Conservation (phyloP, 2,888 invertebrate genomes). For the Temnothorax rugatulus region DNA sequence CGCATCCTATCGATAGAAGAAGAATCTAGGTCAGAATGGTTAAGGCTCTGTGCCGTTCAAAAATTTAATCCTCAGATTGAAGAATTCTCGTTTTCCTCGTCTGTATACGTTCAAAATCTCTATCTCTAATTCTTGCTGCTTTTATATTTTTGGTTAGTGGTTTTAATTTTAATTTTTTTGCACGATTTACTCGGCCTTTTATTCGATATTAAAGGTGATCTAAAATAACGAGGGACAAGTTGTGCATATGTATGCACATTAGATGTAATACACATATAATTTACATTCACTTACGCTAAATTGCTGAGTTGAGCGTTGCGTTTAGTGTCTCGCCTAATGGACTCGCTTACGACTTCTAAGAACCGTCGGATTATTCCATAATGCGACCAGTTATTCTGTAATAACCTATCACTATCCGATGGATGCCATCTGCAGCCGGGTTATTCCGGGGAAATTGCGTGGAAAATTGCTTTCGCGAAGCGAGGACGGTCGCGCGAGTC, state of each 20-base stretch:
- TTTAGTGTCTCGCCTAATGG: constrained; percentile 38
- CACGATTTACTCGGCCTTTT: neutral
- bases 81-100: neutral
- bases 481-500: constrained; percentile 22
- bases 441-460: constrained; percentile 50
- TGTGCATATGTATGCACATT: neutral
- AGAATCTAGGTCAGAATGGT: neutral
- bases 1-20: neutral
- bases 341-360: constrained; percentile 40
- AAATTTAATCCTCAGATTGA: neutral
- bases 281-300: constrained; percentile 28
- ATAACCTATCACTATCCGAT: constrained; percentile 39
- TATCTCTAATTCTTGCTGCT: neutral
- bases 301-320: constrained; percentile 28
- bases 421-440: constrained; percentile 48
- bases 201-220: neutral
- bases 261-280: constrained; percentile 24
- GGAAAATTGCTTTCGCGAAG: constrained; percentile 45
- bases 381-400: constrained; percentile 45
- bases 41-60: neutral
- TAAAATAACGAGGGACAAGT: neutral
- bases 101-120: neutral
- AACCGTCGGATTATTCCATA: constrained; percentile 43
- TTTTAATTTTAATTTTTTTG: neutral
- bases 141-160: neutral